Evolutionary conservation across 30 jellyfish, hydroid and myxozoan species (phyloP).

Genomic region (Hydractinia echinata): DNA sequence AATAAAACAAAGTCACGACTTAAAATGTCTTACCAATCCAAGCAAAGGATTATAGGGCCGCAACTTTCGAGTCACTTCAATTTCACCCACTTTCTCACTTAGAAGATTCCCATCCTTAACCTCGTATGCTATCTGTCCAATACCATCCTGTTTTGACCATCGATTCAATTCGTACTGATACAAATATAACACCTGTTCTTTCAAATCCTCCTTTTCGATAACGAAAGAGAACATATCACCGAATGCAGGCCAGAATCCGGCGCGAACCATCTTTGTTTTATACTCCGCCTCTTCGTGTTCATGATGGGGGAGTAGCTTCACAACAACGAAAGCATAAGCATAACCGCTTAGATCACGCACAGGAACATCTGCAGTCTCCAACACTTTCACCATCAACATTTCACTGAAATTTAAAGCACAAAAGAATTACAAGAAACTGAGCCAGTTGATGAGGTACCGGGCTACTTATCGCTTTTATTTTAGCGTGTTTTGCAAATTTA

Average conservation of each 20-base stretch:
- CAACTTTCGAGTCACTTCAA: constrained; percentile 38
- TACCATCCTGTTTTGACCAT: constrained; percentile 96
- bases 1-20: background rate
- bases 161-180: constrained; percentile 82
- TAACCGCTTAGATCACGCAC: constrained; percentile 93
- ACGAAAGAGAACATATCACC: constrained; percentile 62
- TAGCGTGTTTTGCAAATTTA: too few species aligned
- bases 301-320: constrained; percentile 49
- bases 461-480: too few species aligned
- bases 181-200: constrained; percentile 45
- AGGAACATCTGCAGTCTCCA: constrained; percentile 82
- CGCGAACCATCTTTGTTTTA: constrained; percentile 76
- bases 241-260: constrained; percentile 87
- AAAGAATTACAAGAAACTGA: too few species aligned
- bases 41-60: constrained; percentile 75
- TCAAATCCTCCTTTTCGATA: constrained; percentile 43
- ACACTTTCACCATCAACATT: constrained; percentile 55
- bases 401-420: constrained; percentile 41
- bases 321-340: constrained; percentile 79
- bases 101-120: constrained; percentile 36
- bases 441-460: too few species aligned
- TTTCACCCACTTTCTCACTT: constrained; percentile 56
- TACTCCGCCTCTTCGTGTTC: constrained; percentile 36
- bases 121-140: constrained; percentile 55
- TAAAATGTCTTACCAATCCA: constrained; percentile 55